Percentiles rank a stretch among this genome's conserved stretches.
Conservation (phyloP, 1,140 invertebrate genomes). For the Diachasmimorpha longicaudata region DNA sequence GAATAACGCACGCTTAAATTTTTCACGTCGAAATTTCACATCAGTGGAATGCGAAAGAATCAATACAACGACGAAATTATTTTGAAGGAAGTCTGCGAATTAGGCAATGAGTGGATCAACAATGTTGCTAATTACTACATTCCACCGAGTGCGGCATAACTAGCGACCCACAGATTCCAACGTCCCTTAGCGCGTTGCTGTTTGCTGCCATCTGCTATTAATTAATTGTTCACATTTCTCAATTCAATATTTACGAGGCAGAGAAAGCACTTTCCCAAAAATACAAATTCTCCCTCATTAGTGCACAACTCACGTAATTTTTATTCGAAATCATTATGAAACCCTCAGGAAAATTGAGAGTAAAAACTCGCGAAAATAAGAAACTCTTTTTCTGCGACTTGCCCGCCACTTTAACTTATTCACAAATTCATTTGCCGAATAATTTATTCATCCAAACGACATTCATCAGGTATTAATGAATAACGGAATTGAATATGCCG, state of each 20-base stretch:
- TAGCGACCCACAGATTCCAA: conserved; percentile 56
- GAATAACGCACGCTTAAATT: too few relatives aligned
- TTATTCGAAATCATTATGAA: too few relatives aligned
- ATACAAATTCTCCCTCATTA: not conserved
- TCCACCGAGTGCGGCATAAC: conserved; percentile 58
- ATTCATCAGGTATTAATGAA: too few relatives aligned
- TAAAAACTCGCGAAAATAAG: too few relatives aligned
- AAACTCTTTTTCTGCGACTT: too few relatives aligned
- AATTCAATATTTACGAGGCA: not conserved
- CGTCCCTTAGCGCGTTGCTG: conserved; percentile 31
- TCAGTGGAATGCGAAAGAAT: too few relatives aligned
- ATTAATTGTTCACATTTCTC: conserved; percentile 25
- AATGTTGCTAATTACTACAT: conserved; percentile 62
- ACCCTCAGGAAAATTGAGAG: too few relatives aligned
- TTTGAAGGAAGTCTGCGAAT: not conserved
- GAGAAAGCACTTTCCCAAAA: not conserved
- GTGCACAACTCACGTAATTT: not conserved
- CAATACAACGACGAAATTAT: not conserved
- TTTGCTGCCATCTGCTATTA: conserved; percentile 12
- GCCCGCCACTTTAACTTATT: too few relatives aligned
- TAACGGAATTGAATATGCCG: too few relatives aligned
- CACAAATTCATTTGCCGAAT: too few relatives aligned
- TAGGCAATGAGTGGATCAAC: conserved; percentile 11
- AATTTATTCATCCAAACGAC: too few relatives aligned
- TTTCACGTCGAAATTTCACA: too few relatives aligned